A percentile compares a stretch with the other conserved stretches of the same genome.
Evolutionary conservation across 2,113 vertebrate species (phyloP).

Genomic region (Indicator indicator): DNA sequence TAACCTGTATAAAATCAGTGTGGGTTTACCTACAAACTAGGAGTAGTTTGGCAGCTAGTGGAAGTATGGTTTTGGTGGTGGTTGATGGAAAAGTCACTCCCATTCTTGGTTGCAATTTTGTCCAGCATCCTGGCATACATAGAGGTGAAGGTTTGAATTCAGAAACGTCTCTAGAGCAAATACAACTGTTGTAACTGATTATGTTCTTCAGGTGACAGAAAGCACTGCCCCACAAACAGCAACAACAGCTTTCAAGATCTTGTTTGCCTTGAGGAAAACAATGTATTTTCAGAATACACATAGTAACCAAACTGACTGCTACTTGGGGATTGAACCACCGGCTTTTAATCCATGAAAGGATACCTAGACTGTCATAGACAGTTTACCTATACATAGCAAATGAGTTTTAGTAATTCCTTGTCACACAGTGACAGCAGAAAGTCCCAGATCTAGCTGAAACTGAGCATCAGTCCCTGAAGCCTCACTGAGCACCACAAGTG

Average conservation of each 20-base stretch:
- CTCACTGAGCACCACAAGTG: accelerated
- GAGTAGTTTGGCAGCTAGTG: background rate
- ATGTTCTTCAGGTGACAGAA: background rate
- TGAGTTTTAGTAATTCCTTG: background rate
- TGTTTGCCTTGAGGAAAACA: background rate
- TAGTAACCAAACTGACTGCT: background rate
- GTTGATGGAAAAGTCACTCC: background rate
- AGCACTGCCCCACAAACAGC: background rate
- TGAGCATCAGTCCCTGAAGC: too few species aligned
- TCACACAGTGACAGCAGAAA: background rate
- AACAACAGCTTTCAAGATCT: background rate
- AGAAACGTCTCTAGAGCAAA: background rate
- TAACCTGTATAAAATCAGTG: background rate
- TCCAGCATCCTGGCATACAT: background rate
- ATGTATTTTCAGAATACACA: background rate
- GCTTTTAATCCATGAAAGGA: background rate
- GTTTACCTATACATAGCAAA: background rate
- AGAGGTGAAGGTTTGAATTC: background rate
- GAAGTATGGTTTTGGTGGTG: background rate
- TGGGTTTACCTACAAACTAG: background rate
- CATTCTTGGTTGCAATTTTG: background rate
- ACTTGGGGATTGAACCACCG: background rate
- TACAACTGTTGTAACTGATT: background rate
- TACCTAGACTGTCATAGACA: accelerated
- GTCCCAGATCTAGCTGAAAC: accelerated